Evolutionary conservation across 2,888 invertebrate species (phyloP).

Genomic region (Cheilosia soror): DNA sequence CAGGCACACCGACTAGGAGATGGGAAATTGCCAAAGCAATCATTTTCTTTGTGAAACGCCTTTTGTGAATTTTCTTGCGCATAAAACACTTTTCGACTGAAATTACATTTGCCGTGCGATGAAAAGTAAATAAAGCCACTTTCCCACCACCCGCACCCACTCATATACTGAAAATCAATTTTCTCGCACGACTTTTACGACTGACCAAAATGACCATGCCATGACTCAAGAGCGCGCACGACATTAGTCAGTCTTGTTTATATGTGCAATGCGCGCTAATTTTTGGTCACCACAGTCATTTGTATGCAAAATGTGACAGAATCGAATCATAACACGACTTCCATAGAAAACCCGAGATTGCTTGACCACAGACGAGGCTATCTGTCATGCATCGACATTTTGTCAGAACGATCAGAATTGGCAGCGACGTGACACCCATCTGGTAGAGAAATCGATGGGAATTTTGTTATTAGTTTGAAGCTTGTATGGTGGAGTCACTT

Average conservation of each 20-base stretch:
- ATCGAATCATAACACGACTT: conserved; percentile 61
- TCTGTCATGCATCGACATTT: conserved; percentile 54
- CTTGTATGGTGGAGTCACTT: conserved; percentile 38
- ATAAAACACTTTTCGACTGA: conserved; percentile 62
- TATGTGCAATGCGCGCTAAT: background rate
- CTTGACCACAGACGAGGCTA: background rate
- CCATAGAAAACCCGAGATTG: conserved; percentile 35
- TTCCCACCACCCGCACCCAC: background rate
- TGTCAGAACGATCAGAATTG: conserved; percentile 65
- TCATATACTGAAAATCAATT: conserved; percentile 14
- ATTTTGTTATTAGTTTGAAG: conserved; percentile 24
- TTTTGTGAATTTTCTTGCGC: conserved; percentile 40
- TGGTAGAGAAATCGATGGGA: conserved; percentile 20
- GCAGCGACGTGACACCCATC: conserved; percentile 25
- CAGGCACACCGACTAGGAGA: background rate
- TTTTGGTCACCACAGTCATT: conserved; percentile 50
- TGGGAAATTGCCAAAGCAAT: conserved; percentile 65
- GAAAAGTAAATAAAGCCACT: conserved; percentile 43
- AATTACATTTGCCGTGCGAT: conserved; percentile 57
- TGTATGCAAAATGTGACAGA: conserved; percentile 58
- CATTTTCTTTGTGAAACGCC: conserved; percentile 53
- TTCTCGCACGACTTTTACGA: conserved; percentile 14
- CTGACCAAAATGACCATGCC: background rate
- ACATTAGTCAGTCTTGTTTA: conserved; percentile 8
- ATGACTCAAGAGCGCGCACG: conserved; percentile 30